Evolutionary conservation across 2,888 invertebrate species (phyloP).

Genomic region (Eulithis testata): DNA sequence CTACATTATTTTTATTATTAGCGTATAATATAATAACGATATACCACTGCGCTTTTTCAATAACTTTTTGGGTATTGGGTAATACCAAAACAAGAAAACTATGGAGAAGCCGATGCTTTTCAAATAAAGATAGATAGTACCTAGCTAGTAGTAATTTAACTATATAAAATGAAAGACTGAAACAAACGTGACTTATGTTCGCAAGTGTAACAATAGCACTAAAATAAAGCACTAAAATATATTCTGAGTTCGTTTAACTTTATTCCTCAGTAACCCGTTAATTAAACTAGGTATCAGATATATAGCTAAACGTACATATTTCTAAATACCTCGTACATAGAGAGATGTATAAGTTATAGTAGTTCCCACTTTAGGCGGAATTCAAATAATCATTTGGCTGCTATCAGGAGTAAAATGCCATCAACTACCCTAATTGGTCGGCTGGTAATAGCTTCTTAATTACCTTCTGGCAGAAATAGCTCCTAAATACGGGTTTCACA

Average conservation of each 20-base stretch:
- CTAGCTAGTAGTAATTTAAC: neutral
- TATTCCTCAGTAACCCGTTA: too few species aligned
- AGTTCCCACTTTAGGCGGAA: neutral
- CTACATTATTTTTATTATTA: slow-evolving; percentile 32
- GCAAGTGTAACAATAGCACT: neutral
- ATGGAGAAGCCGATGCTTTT: slow-evolving; percentile 52
- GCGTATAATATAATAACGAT: slow-evolving; percentile 55
- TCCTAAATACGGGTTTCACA: slow-evolving; percentile 2
- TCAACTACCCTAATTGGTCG: slow-evolving; percentile 16
- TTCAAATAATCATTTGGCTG: neutral
- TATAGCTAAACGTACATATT: too few species aligned
- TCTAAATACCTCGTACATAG: too few species aligned
- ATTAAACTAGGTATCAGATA: too few species aligned
- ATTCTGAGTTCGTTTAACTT: neutral
- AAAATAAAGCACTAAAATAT: neutral
- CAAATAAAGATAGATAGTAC: neutral
- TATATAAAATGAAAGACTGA: neutral
- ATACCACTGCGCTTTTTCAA: slow-evolving; percentile 69
- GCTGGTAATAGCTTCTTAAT: slow-evolving; percentile 24
- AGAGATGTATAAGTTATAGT: neutral
- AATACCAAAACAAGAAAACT: slow-evolving; percentile 66
- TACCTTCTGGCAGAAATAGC: slow-evolving; percentile 30
- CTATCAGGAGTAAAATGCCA: slow-evolving; percentile 11
- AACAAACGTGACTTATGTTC: neutral
- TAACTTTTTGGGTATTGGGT: slow-evolving; percentile 73